These are phyloP conservation scores for Epinotia bilunana DNA, from an alignment of 2,888 invertebrate species.

Conservation along the genomic window DNA sequence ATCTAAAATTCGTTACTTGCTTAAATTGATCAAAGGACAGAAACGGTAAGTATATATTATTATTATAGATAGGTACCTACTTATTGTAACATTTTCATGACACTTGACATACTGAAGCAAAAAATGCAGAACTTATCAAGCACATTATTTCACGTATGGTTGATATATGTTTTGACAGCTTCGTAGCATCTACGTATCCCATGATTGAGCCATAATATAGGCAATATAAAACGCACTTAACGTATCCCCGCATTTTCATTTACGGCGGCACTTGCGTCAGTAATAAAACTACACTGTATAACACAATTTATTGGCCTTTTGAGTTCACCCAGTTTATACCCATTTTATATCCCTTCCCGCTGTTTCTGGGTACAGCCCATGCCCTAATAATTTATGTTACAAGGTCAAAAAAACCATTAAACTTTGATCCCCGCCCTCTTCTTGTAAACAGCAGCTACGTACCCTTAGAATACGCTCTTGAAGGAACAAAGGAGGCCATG, in stretches of 20 bases:
- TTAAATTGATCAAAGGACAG: no score
- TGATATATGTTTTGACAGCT: not conserved
- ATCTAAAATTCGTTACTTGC: no score
- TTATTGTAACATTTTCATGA: no score
- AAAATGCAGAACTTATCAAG: no score
- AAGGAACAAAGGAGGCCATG: constrained; percentile 16
- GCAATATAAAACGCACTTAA: constrained; percentile 36
- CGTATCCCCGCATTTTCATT: constrained; percentile 40
- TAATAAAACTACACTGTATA: constrained; percentile 45
- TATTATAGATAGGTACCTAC: no score
- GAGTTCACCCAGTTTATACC: constrained; percentile 51
- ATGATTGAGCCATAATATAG: constrained; percentile 9
- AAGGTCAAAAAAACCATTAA: constrained; percentile 50
- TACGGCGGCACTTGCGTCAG: constrained; percentile 35
- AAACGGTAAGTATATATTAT: no score
- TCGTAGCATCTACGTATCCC: not conserved
- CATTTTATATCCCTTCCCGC: constrained; percentile 56
- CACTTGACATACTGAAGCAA: no score
- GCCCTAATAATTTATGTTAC: constrained; percentile 56
- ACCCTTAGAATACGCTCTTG: not conserved
- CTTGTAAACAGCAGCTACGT: not conserved
- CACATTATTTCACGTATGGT: no score
- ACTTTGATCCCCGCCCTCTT: constrained; percentile 22
- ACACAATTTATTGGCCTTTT: constrained; percentile 44
- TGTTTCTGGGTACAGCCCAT: constrained; percentile 58